A percentile compares a stretch with the other conserved stretches of the same genome.
Conservation (phyloP, 2,797 vertebrate species). For the Dromococcyx pavoninus region DNA sequence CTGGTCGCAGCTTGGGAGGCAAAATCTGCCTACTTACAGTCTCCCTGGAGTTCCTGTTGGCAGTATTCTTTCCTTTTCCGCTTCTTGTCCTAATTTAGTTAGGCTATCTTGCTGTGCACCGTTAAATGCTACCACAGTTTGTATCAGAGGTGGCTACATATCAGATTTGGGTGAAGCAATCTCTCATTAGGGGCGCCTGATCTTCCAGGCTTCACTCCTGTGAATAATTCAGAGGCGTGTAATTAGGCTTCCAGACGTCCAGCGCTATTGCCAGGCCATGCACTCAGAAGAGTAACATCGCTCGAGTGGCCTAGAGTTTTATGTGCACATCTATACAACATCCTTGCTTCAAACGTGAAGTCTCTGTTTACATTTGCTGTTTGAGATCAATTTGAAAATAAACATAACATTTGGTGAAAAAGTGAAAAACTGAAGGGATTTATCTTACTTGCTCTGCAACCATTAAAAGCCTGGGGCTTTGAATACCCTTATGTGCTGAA, state of each 20-base stretch:
- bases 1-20: neutral
- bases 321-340: neutral
- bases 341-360: neutral
- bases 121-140: neutral
- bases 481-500: neutral
- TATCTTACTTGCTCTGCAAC: neutral
- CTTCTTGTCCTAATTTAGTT: constrained; percentile 32
- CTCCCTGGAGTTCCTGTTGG: constrained; percentile 8
- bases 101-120: neutral
- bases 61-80: constrained; percentile 13
- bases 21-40: constrained; percentile 19
- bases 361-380: neutral
- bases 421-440: neutral
- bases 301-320: neutral
- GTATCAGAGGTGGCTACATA: neutral
- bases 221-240: neutral
- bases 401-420: neutral
- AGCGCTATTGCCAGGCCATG: accelerated
- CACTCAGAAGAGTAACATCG: neutral
- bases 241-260: neutral
- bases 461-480: neutral
- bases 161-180: neutral
- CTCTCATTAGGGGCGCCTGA: neutral
- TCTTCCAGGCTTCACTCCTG: neutral
- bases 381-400: neutral